Base-by-base conservation (phyloP, 2,888 invertebrate genomes). In the Andrena fulva region DNA sequence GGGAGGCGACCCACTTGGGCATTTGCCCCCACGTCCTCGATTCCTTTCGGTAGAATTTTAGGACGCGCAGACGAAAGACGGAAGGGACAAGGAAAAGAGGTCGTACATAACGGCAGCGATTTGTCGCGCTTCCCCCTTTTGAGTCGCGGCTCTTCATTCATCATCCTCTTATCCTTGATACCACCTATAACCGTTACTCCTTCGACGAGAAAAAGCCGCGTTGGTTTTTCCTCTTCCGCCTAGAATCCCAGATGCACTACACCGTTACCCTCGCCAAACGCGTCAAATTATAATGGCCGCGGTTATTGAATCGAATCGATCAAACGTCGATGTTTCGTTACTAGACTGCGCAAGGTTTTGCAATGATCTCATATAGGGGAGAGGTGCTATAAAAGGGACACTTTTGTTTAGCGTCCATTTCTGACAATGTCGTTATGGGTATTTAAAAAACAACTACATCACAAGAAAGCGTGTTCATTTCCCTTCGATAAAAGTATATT, bases 121-220 rank as follows among this genome's bases (percentile, higher is more conserved):
- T 24, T 27, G 73, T 64, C 73, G 31, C 20, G 33, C 8, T 12
- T n/a, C 64, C 54, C n/a, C 31, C 24, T 52, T 52, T 29, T 2
- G 54, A 29, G 24, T 33, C 16, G 27, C 60, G 52, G 10, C 24
- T 10, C 16, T n/a, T 24, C 48, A 54, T 35, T 35, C 60, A 24
- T 71, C 63, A 71, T 63, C 29, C 31, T 71, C 62, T 71, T 71
- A 42, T 31, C 20, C 35, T 27, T 2, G 27, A 35, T 20, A 42
- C 62, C 6, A 33, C 76, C 35, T 52, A 62, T 59, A 60, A 70
- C 59, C 70, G 42, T 42, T 42, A 42, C 35, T 64, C 24, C 42
- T 27, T 31, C 63, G 8, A 10, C 12, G 20, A 42, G 64, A 35
- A 20, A 64, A 64, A 62, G 62, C 2, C 62, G 33, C 31, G 31